phyloP scores from a whole-genome alignment of 2,797 vertebrate genomes.

The Myotis vivesi region DNA sequence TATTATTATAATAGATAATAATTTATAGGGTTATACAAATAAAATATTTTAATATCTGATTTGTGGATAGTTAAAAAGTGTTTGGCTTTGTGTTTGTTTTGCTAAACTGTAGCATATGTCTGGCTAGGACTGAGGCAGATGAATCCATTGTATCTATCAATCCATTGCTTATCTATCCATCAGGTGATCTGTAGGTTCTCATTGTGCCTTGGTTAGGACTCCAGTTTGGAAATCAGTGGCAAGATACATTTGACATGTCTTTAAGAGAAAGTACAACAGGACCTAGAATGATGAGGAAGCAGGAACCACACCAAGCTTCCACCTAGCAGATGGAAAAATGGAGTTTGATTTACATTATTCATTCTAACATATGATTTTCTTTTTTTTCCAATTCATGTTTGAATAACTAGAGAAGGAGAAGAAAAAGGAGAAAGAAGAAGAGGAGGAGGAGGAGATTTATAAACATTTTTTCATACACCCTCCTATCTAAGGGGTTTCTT shows the following conservation, averaged over 20 bases:
- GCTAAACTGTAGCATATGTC: background rate
- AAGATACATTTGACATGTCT: accelerated
- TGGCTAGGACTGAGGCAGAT: no score
- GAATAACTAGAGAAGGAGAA: background rate
- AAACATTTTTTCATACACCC: accelerated
- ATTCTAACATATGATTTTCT: background rate
- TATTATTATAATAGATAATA: background rate
- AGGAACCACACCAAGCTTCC: background rate
- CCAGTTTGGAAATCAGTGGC: background rate
- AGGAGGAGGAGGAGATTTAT: background rate
- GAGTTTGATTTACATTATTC: background rate
- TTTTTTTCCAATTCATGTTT: background rate
- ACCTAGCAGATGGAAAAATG: background rate
- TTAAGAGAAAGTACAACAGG: accelerated
- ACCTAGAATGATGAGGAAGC: background rate
- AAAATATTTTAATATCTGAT: background rate
- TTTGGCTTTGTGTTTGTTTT: background rate
- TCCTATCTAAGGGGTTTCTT: accelerated
- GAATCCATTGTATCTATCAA: accelerated
- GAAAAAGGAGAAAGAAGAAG: background rate
- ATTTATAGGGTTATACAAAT: background rate
- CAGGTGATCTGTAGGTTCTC: accelerated
- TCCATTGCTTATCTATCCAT: no score
- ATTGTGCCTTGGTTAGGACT: no score
- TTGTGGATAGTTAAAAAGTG: background rate